phyloP scores from a whole-genome alignment of 2,888 invertebrate species.

The Erannis defoliaria region DNA sequence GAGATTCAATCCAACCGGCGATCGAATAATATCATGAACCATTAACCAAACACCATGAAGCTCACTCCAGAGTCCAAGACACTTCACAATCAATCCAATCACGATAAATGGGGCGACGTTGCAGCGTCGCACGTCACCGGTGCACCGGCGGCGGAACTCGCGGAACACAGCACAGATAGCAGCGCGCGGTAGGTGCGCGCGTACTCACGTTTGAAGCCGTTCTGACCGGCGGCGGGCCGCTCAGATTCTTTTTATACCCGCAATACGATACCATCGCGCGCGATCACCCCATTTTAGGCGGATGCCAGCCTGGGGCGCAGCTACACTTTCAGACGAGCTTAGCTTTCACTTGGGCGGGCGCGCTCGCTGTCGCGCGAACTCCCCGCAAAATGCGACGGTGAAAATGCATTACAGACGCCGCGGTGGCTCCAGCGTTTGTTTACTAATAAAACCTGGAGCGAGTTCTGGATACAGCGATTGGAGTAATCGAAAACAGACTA shows the following conservation, averaged over 20 bases:
- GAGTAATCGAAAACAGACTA: constrained; percentile 45
- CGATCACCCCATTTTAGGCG: constrained; percentile 86
- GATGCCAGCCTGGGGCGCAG: constrained; percentile 74
- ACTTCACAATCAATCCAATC: constrained; percentile 80
- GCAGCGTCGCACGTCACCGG: constrained; percentile 61
- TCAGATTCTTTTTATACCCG: constrained; percentile 92
- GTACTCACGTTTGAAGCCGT: constrained; percentile 98
- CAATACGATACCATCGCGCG: constrained; percentile 90
- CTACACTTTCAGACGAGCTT: constrained; percentile 83
- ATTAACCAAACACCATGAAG: constrained; percentile 65
- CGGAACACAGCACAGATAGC: constrained; percentile 71
- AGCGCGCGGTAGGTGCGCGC: constrained; percentile 70
- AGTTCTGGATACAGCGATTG: constrained; percentile 39
- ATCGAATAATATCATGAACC: constrained; percentile 53
- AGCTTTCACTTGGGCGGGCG: constrained; percentile 80
- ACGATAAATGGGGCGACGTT: constrained; percentile 51
- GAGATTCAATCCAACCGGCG: constrained; percentile 47
- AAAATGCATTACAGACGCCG: constrained; percentile 41
- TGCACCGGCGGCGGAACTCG: constrained; percentile 47
- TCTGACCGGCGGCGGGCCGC: constrained; percentile 94
- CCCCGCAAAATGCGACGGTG: constrained; percentile 19
- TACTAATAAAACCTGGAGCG: constrained; percentile 53
- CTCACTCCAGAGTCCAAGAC: constrained; percentile 54
- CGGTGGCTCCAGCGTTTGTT: constrained; percentile 44
- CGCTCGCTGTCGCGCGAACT: constrained; percentile 52